These are phyloP conservation scores for Pantelozetes paolii DNA, from an alignment of 2,888 invertebrate genomes.

Conservation along the genomic window DNA sequence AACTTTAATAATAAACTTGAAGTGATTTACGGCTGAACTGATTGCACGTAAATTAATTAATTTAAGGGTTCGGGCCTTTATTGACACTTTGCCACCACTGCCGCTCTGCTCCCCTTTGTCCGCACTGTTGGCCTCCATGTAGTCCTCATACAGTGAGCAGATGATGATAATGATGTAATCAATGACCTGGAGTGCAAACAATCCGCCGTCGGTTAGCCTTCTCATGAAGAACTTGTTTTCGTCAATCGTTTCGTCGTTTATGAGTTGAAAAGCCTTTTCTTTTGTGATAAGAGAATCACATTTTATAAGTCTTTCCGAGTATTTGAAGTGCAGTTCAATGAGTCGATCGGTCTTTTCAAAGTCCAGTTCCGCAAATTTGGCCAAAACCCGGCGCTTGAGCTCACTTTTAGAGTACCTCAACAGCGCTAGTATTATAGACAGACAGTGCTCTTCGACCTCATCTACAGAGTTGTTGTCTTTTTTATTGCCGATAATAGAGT, in stretches of 20 bases:
- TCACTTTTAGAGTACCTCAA: slow-evolving; percentile 70
- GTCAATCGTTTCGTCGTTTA: slow-evolving; percentile 55
- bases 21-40: slow-evolving; percentile 38
- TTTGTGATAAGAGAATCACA: slow-evolving; percentile 71
- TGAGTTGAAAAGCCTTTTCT: slow-evolving; percentile 50
- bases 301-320: slow-evolving; percentile 82
- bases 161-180: slow-evolving; percentile 68
- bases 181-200: slow-evolving; percentile 92
- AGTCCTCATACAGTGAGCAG: slow-evolving; percentile 51
- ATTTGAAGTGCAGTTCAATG: slow-evolving; percentile 93
- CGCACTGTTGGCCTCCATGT: background rate
- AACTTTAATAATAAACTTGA: slow-evolving; percentile 34
- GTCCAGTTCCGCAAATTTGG: slow-evolving; percentile 96
- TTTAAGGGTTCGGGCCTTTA: slow-evolving; percentile 78
- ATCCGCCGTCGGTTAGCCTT: slow-evolving; percentile 75
- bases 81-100: slow-evolving; percentile 44
- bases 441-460: slow-evolving; percentile 44
- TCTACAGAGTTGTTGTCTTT: slow-evolving; percentile 54
- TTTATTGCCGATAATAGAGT: slow-evolving; percentile 56
- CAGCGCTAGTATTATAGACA: slow-evolving; percentile 42
- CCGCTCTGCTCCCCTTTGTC: slow-evolving; percentile 1
- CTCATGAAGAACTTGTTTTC: slow-evolving; percentile 83
- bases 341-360: slow-evolving; percentile 73
- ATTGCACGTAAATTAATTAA: slow-evolving; percentile 73
- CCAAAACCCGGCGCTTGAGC: slow-evolving; percentile 65